Conservation (phyloP, 2,113 vertebrate species). For the Bombycilla garrulus region DNA sequence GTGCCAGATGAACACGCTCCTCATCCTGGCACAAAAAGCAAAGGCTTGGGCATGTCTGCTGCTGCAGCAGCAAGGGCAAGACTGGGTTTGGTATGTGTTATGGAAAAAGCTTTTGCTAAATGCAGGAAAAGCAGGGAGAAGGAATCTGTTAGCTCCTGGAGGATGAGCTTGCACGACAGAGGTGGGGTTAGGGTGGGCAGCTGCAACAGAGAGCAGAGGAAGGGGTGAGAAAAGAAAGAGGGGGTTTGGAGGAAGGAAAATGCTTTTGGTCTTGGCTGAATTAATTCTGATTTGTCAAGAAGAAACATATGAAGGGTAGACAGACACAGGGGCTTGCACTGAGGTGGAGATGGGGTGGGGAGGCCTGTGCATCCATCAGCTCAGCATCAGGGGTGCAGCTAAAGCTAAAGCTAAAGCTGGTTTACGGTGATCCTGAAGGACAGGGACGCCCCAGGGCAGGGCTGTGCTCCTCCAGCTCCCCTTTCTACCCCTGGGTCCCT, state of each 20-base stretch:
- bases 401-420: too few relatives aligned
- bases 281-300: background rate
- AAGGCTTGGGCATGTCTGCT: background rate
- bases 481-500: background rate
- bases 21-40: background rate
- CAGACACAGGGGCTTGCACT: background rate
- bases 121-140: background rate
- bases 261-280: rapidly evolving
- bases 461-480: background rate
- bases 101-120: background rate
- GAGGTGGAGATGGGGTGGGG: background rate
- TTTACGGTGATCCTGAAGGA: background rate
- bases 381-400: too few relatives aligned
- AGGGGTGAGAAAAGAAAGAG: background rate
- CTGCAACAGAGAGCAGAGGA: background rate
- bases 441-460: rapidly evolving
- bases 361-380: background rate
- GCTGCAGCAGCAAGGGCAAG: background rate
- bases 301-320: background rate
- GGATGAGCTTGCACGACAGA: background rate
- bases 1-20: background rate
- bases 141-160: background rate
- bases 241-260: background rate
- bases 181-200: background rate
- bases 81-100: background rate